phyloP scores from a whole-genome alignment of 64 coral and sea anemone genomes.

The Pocillopora verrucosa region DNA sequence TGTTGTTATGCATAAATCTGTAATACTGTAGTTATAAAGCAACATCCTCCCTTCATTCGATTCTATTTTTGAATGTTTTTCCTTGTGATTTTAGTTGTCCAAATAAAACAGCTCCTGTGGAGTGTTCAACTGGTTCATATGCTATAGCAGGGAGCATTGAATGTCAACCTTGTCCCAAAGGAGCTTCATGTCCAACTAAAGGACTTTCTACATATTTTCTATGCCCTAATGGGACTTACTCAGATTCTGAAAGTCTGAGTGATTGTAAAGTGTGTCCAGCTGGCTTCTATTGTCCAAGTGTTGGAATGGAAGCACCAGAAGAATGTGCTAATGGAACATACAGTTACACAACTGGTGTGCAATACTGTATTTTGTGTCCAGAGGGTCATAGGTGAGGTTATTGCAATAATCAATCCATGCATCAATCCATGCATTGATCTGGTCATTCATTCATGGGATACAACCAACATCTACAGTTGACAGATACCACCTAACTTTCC shows the following conservation, averaged over 20 bases:
- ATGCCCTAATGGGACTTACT: conserved; percentile 42
- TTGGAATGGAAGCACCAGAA: conserved; percentile 11
- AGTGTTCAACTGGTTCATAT: conserved; percentile 44
- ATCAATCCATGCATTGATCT: not conserved
- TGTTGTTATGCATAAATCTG: too few species aligned
- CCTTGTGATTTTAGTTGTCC: not conserved
- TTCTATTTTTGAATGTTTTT: not conserved
- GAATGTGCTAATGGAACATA: conserved; percentile 16
- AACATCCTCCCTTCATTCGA: too few species aligned
- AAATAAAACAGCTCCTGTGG: conserved; percentile 11
- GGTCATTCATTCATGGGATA: not conserved
- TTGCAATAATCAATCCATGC: not conserved
- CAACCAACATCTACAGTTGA: not conserved
- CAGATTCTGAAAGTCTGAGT: not conserved
- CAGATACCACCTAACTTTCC: not conserved
- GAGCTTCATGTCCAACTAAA: conserved; percentile 48
- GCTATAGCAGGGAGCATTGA: conserved; percentile 44
- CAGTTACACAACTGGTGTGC: not conserved
- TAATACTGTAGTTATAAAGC: too few species aligned
- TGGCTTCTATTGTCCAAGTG: conserved; percentile 30
- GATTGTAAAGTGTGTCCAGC: conserved; percentile 38
- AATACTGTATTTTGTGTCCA: conserved; percentile 31
- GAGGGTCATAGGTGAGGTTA: conserved; percentile 29
- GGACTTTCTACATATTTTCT: conserved; percentile 28
- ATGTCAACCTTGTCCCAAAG: conserved; percentile 54